Evolutionary conservation across 2,797 vertebrate species (phyloP), one percentile per base, ranked within the genome.

Genomic region (Tapera naevia): DNA sequence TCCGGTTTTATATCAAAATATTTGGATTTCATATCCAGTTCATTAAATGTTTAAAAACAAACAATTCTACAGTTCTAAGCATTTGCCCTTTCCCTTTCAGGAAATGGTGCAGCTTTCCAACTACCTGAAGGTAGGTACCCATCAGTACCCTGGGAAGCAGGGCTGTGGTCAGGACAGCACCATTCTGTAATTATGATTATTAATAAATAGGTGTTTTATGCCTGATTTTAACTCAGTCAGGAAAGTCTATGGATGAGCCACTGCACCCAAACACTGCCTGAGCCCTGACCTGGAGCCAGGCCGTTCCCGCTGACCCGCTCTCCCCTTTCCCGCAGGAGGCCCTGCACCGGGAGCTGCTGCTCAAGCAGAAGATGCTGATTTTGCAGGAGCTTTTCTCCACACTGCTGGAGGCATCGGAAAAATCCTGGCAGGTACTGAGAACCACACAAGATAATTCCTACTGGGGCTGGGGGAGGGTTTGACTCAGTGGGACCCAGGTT

Each of bases 101-200:
- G 98, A 98, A 88, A 98, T 98, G 66, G 41, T 98, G 65, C 98
- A 98, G 84, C 97, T 98, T 56, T 98, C 98, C 23, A 97, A 96
- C 73, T 98, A 98, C 86, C 97, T 98, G 81, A 97, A 96, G 94
- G 98, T 98, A 89, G 93, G 98, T 95, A 56, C 39, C 89, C 41
- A 35, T 25, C 1, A 24, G 3, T 4, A 32, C 6, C 32, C 0
- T 3, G 23, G n/a, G 39, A 18, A 53, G 48, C 35, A 24, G 64
- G 0, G 39, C 58, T 35, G 9, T 6, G 14, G 60, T 11, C 28
- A 53, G 28, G 11, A 35, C 25, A 21, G 1, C 13, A n/a, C 2
- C 8, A 8, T 27, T 30, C 25, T 4, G 2, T 32, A 54, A 13
- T 43, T 13, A 24, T 23, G 21, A 22, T 51, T 33, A 18, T 16